Conservation (phyloP, 2,113 vertebrate genomes). For the Meles meles region DNA sequence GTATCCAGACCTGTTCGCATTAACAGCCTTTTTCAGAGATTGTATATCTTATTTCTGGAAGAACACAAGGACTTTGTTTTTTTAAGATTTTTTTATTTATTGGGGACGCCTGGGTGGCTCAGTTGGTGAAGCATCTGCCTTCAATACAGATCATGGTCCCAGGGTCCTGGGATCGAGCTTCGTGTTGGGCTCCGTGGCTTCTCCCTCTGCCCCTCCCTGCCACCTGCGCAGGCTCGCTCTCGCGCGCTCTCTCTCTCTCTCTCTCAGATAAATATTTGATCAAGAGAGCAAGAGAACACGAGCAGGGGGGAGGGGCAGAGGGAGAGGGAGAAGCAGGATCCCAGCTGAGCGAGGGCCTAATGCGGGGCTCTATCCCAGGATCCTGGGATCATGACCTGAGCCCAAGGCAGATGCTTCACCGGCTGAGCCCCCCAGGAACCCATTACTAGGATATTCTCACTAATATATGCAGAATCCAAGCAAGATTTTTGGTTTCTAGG, state of each 20-base stretch:
- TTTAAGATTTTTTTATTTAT: background rate
- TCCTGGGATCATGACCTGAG: too few species aligned
- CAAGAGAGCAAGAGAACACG: too few species aligned
- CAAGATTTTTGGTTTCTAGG: too few species aligned
- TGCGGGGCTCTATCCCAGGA: too few species aligned
- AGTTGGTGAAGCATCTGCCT: background rate
- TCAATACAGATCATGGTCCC: background rate
- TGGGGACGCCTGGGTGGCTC: background rate
- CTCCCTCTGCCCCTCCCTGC: background rate
- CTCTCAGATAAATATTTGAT: background rate
- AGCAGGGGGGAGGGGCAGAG: too few species aligned
- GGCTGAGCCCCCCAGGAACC: too few species aligned
- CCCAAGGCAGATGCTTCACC: too few species aligned
- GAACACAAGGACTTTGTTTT: background rate
- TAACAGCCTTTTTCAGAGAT: background rate
- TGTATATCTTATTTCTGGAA: background rate
- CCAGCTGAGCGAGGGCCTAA: too few species aligned
- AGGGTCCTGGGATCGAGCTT: background rate
- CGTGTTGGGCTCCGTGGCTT: accelerated
- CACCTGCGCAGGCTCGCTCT: too few species aligned
- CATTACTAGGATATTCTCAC: too few species aligned
- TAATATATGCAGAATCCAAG: too few species aligned
- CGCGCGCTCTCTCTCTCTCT: background rate
- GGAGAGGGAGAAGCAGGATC: too few species aligned
- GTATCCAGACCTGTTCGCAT: background rate